phyloP scores from a whole-genome alignment of 2,113 vertebrate species.

The Menidia beryllina region DNA sequence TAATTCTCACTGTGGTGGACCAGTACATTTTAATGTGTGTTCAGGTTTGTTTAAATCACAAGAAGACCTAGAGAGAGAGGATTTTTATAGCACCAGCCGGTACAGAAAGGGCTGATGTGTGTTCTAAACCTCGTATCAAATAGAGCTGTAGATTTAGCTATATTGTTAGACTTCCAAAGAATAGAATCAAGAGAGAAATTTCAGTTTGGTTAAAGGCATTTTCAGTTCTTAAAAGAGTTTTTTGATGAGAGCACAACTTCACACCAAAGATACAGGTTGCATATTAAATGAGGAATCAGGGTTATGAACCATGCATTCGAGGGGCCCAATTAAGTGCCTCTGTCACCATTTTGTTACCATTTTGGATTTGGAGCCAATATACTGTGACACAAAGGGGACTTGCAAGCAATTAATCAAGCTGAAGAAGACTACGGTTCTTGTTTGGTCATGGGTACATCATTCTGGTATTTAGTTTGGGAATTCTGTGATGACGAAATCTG shows the following conservation, averaged over 20 bases:
- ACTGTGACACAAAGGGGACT: no score
- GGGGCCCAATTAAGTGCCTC: no score
- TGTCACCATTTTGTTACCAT: no score
- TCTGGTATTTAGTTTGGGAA: no score
- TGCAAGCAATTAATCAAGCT: no score
- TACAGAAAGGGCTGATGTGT: conserved; percentile 6
- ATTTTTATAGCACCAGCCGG: conserved; percentile 20
- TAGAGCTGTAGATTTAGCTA: neutral
- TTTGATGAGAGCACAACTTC: neutral
- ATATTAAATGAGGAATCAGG: neutral
- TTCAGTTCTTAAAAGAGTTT: neutral
- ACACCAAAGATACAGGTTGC: neutral
- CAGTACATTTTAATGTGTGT: conserved; percentile 2
- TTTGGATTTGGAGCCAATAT: no score
- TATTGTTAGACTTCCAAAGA: neutral
- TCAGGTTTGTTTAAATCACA: conserved; percentile 2
- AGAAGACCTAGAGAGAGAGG: neutral
- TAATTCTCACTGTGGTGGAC: conserved; percentile 66
- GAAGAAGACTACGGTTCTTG: no score
- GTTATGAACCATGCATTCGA: neutral
- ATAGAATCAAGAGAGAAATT: conserved; percentile 1
- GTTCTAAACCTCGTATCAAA: conserved; percentile 15
- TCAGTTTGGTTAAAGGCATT: neutral
- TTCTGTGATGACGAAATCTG: no score
- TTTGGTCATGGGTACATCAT: no score